phyloP scores from a whole-genome alignment of 2,113 vertebrate genomes.

The Pseudorasbora parva region DNA sequence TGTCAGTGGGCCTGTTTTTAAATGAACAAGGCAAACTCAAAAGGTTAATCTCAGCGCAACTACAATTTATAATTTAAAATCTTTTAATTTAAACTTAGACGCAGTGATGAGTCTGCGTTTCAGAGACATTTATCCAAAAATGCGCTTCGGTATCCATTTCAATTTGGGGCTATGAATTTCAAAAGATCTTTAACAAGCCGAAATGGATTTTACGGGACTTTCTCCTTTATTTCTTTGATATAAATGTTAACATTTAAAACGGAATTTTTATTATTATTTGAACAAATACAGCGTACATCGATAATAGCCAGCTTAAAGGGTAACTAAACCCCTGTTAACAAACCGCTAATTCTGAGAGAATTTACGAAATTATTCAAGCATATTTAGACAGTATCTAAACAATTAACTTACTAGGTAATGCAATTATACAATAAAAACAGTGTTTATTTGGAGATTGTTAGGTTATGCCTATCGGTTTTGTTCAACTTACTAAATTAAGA shows the following conservation, averaged over 20 bases:
- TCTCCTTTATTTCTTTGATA: too few species aligned
- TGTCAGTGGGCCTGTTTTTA: neutral
- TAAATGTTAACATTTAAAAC: neutral
- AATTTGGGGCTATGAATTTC: neutral
- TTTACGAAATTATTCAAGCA: neutral
- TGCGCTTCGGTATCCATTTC: neutral
- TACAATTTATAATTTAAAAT: neutral
- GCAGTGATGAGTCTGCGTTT: neutral
- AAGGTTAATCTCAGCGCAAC: neutral
- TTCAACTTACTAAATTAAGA: neutral
- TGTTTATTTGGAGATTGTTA: neutral
- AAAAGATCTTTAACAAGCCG: neutral
- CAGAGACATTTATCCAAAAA: neutral
- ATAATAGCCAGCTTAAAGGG: neutral
- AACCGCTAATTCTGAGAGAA: neutral
- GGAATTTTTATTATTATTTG: too few species aligned
- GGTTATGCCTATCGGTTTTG: neutral
- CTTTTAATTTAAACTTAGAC: neutral
- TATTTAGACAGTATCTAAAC: neutral
- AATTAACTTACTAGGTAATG: neutral
- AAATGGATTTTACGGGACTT: neutral
- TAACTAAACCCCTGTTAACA: too few species aligned
- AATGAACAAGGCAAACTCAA: neutral
- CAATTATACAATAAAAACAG: neutral
- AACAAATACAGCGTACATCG: too few species aligned